Conservation (phyloP, 2,113 vertebrate genomes). For the Poeciliopsis prolifica region DNA sequence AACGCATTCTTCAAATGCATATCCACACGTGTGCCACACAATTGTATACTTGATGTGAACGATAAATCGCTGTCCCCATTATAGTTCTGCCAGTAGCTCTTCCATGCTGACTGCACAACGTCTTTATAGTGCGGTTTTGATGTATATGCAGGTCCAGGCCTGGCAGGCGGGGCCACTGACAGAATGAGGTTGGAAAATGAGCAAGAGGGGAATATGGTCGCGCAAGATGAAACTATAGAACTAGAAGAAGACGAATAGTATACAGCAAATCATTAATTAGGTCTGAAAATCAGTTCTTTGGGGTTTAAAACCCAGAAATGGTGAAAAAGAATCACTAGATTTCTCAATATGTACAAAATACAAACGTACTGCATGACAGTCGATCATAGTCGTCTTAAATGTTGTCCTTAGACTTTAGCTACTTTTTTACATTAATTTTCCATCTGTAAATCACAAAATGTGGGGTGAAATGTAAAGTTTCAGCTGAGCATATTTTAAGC, state of each 20-base stretch:
- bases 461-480: too few relatives aligned
- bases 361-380: too few relatives aligned
- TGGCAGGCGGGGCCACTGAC: constrained; percentile 77
- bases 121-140: constrained; percentile 77
- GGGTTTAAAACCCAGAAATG: too few relatives aligned
- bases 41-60: constrained; percentile 68
- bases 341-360: too few relatives aligned
- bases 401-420: too few relatives aligned
- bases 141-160: constrained; percentile 70
- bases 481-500: too few relatives aligned
- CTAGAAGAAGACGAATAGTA: neutral
- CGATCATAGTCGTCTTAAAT: too few relatives aligned
- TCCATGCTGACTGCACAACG: constrained; percentile 79
- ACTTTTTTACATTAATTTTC: too few relatives aligned
- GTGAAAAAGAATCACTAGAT: too few relatives aligned
- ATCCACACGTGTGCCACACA: constrained; percentile 65
- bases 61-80: constrained; percentile 81
- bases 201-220: constrained; percentile 57
- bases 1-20: constrained; percentile 68
- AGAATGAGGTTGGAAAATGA: constrained; percentile 86
- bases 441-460: too few relatives aligned
- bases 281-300: neutral
- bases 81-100: constrained; percentile 80
- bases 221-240: neutral
- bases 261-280: too few relatives aligned